Conservation (phyloP, 2,113 vertebrate species). For the Protobothrops flavoviridis region DNA sequence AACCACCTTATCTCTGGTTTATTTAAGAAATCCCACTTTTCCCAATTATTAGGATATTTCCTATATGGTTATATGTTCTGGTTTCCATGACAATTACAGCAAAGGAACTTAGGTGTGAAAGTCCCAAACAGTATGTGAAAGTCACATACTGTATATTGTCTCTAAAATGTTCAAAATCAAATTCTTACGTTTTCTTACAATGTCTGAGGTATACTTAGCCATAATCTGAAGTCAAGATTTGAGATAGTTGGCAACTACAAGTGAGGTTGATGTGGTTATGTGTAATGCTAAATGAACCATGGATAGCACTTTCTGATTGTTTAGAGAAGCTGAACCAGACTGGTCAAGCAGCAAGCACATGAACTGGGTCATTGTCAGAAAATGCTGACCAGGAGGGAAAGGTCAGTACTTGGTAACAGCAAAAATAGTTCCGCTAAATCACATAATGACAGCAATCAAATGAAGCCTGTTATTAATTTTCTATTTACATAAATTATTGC, state of each 20-base stretch:
- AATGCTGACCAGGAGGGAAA: not conserved
- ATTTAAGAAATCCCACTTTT: not conserved
- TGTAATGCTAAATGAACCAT: not conserved
- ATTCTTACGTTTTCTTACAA: not conserved
- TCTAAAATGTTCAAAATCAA: not conserved
- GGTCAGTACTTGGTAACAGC: not conserved
- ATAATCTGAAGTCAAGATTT: not conserved
- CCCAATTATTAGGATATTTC: not conserved
- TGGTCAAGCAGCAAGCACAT: not conserved
- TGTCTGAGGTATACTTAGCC: not conserved
- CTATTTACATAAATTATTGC: not conserved
- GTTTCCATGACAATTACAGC: not conserved
- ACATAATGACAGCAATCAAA: not conserved
- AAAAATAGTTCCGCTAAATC: conserved; percentile 11
- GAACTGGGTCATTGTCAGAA: not conserved
- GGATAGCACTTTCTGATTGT: not conserved
- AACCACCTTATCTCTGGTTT: not conserved
- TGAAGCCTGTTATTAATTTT: not conserved
- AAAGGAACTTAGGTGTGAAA: not conserved
- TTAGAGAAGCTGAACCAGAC: not conserved
- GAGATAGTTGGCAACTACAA: not conserved
- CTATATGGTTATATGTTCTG: not conserved
- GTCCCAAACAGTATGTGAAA: not conserved
- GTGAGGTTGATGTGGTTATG: not conserved
- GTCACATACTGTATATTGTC: not conserved